Evolutionary conservation across 2,113 vertebrate species (phyloP), one percentile per base, ranked within the genome.

Genomic region (Seriola aureovittata): DNA sequence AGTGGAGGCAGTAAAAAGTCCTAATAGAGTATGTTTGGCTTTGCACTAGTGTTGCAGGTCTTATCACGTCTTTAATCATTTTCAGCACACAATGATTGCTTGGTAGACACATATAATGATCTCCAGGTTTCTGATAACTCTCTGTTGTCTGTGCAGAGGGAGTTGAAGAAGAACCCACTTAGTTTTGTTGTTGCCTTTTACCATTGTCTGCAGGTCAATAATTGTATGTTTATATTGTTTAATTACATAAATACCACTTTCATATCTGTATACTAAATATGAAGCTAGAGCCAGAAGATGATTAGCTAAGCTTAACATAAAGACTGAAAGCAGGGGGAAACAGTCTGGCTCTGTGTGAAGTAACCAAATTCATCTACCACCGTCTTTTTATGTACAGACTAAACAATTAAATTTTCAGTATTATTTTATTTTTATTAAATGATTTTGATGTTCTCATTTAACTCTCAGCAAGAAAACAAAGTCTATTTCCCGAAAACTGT

Each of bases 1-100:
- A 59, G 65, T 34, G 38, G 38, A 67, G 58, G 72, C 44, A 71
- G 71, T 79, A 50, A 78, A 70, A 52, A 64, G 46, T 54, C 46
- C 12, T 64, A 69, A 82, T 32, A 57, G 32, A 75, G 70, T 42
- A 23, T 0, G 2, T 72, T 14, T 68, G 29, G 25, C 63, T 23
- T 29, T 17, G 68, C 38, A 36, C 8, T 17, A 5, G n/a, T 64
- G 17, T 1, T 62, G 14, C 1, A 8, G 44, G 40, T 69, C 4
- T 36, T 13, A 21, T 44, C 23, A 5, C 25, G 42, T 54, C 55
- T 58, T 59, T 59, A 0, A 54, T 57, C 14, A 32, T 62, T 46
- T 66, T 75, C 21, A 59, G n/a, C 13, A 62, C n/a, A 42, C 19
- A 13, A 71, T 69, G 65, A 71, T 71, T 68, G 42, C 71, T 50